A percentile compares a stretch with the other conserved stretches of the same genome.
Evolutionary conservation across 92 coral and sea anemone species (phyloP).

Genomic region (Pocillopora meandrina): DNA sequence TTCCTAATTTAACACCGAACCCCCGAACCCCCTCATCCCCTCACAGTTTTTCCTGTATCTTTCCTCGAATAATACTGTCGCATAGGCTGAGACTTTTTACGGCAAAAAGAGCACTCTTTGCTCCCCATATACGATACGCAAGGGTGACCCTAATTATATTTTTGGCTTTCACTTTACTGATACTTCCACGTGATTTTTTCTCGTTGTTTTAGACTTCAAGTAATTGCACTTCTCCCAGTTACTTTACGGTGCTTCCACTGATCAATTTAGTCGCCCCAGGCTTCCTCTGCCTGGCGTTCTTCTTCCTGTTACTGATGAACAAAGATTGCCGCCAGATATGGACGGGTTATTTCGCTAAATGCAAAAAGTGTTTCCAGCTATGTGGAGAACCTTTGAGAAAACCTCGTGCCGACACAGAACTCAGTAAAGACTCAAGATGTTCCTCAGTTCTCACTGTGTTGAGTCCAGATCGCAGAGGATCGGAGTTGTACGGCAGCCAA

Average conservation of each 20-base stretch:
- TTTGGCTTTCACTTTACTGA: background rate
- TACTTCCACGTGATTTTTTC: background rate
- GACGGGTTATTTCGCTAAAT: constrained; percentile 55
- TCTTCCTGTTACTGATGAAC: constrained; percentile 84
- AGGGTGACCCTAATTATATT: no score
- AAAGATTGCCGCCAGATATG: constrained; percentile 91
- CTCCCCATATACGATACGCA: no score
- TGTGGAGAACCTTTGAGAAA: constrained; percentile 10
- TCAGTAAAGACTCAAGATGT: constrained; percentile 53
- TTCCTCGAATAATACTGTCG: background rate
- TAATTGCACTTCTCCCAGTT: constrained; percentile 67
- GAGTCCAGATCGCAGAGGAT: constrained; percentile 41
- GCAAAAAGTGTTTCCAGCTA: background rate
- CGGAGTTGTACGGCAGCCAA: constrained; percentile 37
- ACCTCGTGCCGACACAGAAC: constrained; percentile 45
- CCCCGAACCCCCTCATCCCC: background rate
- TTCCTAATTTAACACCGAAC: no score
- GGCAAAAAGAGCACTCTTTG: no score
- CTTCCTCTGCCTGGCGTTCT: constrained; percentile 81
- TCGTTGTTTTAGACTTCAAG: constrained; percentile 21
- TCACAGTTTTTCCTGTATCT: background rate
- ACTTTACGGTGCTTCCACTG: constrained; percentile 57
- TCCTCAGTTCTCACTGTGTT: constrained; percentile 70
- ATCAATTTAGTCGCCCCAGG: constrained; percentile 82
- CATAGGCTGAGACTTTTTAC: no score